These are phyloP conservation scores for Eumeta japonica DNA, from an alignment of 1,140 invertebrate species.

Conservation along the genomic window DNA sequence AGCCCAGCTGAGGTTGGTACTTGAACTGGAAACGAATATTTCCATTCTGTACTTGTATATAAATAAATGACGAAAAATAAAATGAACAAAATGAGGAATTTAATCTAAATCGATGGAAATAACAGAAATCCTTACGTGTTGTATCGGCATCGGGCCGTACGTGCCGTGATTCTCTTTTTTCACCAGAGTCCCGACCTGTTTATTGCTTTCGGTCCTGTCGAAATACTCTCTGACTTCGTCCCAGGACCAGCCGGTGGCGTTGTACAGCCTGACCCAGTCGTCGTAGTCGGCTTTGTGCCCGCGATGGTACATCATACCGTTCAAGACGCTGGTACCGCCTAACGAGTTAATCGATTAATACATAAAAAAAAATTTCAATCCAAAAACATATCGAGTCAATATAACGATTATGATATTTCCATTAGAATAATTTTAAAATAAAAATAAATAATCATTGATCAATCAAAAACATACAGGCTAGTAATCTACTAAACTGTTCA, in stretches of 20 bases:
- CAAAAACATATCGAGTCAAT: no score
- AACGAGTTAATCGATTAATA: neutral
- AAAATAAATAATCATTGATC: no score
- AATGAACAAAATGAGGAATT: neutral
- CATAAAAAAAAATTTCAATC: no score
- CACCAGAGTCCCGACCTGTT: conserved; percentile 69
- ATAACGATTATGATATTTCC: no score
- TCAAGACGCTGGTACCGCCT: conserved; percentile 70
- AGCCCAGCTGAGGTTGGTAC: conserved; percentile 24
- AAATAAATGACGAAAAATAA: conserved; percentile 2
- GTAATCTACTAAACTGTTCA: no score
- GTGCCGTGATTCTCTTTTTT: conserved; percentile 65
- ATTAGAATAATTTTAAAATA: no score
- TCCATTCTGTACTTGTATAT: conserved; percentile 3
- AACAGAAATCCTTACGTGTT: conserved; percentile 21
- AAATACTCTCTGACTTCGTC: conserved; percentile 83
- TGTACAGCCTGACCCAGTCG: conserved; percentile 67
- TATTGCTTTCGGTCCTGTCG: conserved; percentile 78
- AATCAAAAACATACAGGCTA: no score
- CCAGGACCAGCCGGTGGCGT: conserved; percentile 86
- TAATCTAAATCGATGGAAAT: neutral
- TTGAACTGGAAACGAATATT: conserved; percentile 24
- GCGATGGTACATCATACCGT: conserved; percentile 79
- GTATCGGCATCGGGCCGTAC: conserved; percentile 71
- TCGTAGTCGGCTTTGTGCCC: conserved; percentile 72